Conservation (phyloP, 2,113 vertebrate species). For the Marcusenius ussheri region DNA sequence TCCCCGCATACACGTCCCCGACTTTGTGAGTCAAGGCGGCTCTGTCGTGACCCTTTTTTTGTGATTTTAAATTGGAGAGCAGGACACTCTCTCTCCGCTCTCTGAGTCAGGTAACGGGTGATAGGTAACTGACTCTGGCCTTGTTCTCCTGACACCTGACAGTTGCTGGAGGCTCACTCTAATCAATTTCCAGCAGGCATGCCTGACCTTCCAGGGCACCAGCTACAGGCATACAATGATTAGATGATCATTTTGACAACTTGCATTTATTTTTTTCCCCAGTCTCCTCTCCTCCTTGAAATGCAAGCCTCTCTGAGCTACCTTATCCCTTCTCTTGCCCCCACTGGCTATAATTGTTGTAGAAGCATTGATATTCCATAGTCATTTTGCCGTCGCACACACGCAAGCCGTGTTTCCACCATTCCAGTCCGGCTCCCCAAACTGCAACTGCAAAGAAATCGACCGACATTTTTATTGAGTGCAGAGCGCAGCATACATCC, state of each 20-base stretch:
- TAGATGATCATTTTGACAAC: constrained; percentile 2
- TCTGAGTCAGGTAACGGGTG: background rate
- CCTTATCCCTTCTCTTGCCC: constrained; percentile 45
- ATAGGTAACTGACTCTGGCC: background rate
- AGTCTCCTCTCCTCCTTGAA: constrained; percentile 53
- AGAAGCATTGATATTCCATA: constrained; percentile 58
- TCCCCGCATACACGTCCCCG: background rate
- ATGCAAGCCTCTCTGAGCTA: constrained; percentile 41
- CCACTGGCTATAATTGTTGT: constrained; percentile 62
- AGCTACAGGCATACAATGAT: constrained; percentile 29
- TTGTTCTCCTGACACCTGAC: background rate
- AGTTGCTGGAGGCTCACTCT: constrained; percentile 45
- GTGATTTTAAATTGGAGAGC: background rate
- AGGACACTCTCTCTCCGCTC: background rate
- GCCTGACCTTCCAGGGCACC: constrained; percentile 53
- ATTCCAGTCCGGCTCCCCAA: constrained; percentile 66
- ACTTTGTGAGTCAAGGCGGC: constrained; percentile 24
- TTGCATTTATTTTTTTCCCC: constrained; percentile 31
- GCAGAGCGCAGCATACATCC: constrained; percentile 64
- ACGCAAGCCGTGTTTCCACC: constrained; percentile 53
- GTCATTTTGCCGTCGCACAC: constrained; percentile 59
- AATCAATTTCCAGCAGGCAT: constrained; percentile 57
- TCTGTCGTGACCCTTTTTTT: background rate
- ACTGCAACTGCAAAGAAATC: constrained; percentile 69
- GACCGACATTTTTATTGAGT: constrained; percentile 67